Conservation (phyloP, 2,113 vertebrate genomes). For the Pipa parva region DNA sequence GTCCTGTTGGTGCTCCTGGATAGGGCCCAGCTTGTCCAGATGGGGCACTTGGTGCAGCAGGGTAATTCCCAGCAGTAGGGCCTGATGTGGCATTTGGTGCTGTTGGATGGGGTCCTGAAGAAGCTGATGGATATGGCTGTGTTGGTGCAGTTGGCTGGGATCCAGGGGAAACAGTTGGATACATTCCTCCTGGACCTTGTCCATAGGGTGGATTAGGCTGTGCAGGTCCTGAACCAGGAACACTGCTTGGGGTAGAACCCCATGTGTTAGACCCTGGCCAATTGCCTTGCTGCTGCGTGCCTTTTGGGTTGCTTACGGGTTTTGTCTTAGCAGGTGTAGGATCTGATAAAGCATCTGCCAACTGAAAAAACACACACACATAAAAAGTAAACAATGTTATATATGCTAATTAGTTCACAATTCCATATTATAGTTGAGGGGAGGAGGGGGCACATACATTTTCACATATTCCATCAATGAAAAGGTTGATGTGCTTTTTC, state of each 20-base stretch:
- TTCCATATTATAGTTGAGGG: too few relatives aligned
- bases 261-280: conserved; percentile 65
- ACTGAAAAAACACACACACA: conserved; percentile 57
- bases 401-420: too few relatives aligned
- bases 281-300: conserved; percentile 56
- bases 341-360: conserved; percentile 73
- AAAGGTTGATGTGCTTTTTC: too few relatives aligned
- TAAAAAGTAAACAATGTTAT: too few relatives aligned
- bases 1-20: conserved; percentile 49
- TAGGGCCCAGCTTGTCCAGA: conserved; percentile 15
- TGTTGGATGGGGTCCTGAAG: background rate
- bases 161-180: conserved; percentile 38
- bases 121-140: background rate
- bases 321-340: conserved; percentile 66
- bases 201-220: conserved; percentile 65
- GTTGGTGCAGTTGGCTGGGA: conserved; percentile 12
- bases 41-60: conserved; percentile 12
- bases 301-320: conserved; percentile 62
- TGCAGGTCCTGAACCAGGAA: conserved; percentile 49
- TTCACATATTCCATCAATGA: too few relatives aligned
- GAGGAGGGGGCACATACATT: too few relatives aligned
- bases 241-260: conserved; percentile 60
- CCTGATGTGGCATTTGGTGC: background rate
- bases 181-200: conserved; percentile 67
- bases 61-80: background rate